These are phyloP conservation scores for Knipowitschia caucasica DNA, from an alignment of 2,797 vertebrate genomes.

Conservation along the genomic window DNA sequence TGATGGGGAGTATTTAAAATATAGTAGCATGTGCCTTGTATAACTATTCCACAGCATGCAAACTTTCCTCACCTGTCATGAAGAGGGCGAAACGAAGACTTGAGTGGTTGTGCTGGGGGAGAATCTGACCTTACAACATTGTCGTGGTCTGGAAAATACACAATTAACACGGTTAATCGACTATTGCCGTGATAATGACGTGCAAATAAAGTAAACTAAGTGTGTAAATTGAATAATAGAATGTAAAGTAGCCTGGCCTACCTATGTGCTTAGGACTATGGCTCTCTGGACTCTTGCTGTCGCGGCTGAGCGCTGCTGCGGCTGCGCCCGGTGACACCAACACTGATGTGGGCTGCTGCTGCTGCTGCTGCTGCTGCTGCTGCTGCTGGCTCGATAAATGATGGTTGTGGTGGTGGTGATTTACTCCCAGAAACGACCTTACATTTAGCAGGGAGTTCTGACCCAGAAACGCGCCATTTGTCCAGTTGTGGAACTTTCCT, in stretches of 20 bases:
- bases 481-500: constrained; percentile 99
- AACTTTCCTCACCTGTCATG: constrained; percentile 87
- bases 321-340: constrained; percentile 76
- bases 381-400: constrained; percentile 79
- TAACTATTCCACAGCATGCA: not conserved
- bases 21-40: not conserved
- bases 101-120: constrained; percentile 83
- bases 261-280: constrained; percentile 95
- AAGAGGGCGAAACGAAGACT: constrained; percentile 91
- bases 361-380: constrained; percentile 73
- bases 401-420: constrained; percentile 83
- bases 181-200: not conserved
- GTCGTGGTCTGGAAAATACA: constrained; percentile 82
- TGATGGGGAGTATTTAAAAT: too few relatives aligned
- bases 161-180: constrained; percentile 15
- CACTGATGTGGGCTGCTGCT: constrained; percentile 77
- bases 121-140: constrained; percentile 85
- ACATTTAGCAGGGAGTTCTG: constrained; percentile 95
- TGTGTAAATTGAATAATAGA: not conserved
- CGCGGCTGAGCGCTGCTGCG: constrained; percentile 76
- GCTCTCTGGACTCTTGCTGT: constrained; percentile 79
- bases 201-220: not conserved
- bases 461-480: constrained; percentile 91
- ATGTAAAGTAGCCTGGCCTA: constrained; percentile 45
- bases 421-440: constrained; percentile 93